Evolutionary conservation across 2,113 vertebrate species (phyloP).

Genomic region (Thamnaconus septentrionalis): DNA sequence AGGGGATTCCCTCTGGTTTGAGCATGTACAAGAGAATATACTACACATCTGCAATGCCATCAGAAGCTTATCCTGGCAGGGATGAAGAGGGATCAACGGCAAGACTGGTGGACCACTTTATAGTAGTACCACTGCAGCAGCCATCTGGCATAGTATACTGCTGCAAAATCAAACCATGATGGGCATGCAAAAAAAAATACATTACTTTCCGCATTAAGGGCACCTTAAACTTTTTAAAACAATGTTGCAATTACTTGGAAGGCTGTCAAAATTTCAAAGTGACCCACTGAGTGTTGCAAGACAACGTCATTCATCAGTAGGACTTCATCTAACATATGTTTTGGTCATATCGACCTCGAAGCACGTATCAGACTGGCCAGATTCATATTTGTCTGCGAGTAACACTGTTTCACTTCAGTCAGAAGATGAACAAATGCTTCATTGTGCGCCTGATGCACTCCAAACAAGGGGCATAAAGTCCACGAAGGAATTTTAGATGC

Average conservation of each 20-base stretch:
- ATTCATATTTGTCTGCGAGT: slow-evolving; percentile 46
- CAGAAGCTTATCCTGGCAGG: slow-evolving; percentile 36
- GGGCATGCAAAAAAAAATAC: neutral
- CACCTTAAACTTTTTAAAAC: no score
- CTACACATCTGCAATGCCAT: slow-evolving; percentile 42
- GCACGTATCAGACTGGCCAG: slow-evolving; percentile 49
- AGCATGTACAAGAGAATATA: slow-evolving; percentile 18
- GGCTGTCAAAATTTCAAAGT: neutral
- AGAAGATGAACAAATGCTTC: slow-evolving; percentile 52
- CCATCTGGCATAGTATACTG: neutral
- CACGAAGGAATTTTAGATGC: slow-evolving; percentile 26
- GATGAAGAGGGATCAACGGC: slow-evolving; percentile 1
- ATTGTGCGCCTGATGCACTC: slow-evolving; percentile 50
- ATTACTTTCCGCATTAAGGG: no score
- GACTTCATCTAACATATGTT: neutral
- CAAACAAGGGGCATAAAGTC: slow-evolving; percentile 40
- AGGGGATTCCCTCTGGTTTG: slow-evolving; percentile 41
- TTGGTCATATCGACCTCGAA: slow-evolving; percentile 30
- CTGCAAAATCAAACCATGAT: neutral
- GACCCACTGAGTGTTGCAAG: neutral
- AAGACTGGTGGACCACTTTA: no score
- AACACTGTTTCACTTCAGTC: slow-evolving; percentile 20
- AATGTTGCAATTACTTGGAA: slow-evolving; percentile 8
- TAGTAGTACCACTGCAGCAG: no score
- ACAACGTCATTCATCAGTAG: neutral